Conservation (phyloP, 37 sponge, comb jelly and placozoan genomes). For the Oopsacas minuta region DNA sequence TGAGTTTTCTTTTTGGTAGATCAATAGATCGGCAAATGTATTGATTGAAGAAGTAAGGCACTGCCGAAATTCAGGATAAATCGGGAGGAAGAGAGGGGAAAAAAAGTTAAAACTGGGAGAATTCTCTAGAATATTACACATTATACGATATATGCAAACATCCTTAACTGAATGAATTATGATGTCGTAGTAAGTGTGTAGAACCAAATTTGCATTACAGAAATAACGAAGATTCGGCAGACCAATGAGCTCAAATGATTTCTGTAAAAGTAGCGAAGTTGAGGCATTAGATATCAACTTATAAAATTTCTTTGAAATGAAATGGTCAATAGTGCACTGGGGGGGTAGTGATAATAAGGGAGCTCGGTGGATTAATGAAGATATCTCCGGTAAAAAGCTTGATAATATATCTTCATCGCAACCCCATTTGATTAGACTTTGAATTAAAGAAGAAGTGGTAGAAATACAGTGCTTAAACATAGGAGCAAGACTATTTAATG, state of each 20-base stretch:
- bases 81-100: not conserved
- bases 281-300: not conserved
- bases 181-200: not conserved
- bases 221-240: not conserved
- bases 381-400: not conserved
- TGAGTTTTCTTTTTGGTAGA: not conserved
- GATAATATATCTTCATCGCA: not conserved
- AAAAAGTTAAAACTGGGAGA: not conserved
- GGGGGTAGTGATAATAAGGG: not conserved
- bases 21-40: not conserved
- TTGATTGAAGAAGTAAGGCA: not conserved
- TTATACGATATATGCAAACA: not conserved
- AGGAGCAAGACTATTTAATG: not conserved
- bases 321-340: not conserved
- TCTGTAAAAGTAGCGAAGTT: not conserved
- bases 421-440: not conserved
- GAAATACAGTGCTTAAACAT: not conserved
- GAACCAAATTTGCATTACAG: not conserved
- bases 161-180: not conserved
- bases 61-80: not conserved
- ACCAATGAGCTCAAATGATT: not conserved
- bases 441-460: not conserved
- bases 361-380: not conserved
- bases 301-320: not conserved
- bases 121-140: not conserved